Percentiles rank a stretch among this genome's conserved stretches.
Conservation (phyloP, 2,113 vertebrate species). For the Microcebus griseorufus region DNA sequence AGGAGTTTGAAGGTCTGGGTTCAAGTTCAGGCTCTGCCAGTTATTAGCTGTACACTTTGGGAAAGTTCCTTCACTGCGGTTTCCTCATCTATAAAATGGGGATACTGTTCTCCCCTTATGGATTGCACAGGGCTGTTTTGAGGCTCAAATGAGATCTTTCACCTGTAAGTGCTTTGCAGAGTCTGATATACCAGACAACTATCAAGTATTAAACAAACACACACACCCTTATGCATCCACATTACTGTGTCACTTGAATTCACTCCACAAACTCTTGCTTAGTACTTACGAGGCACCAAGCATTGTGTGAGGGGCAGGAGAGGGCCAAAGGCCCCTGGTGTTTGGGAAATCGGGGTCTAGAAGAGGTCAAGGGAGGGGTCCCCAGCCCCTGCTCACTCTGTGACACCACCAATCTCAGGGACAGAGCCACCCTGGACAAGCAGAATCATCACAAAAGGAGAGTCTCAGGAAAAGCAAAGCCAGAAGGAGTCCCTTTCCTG, state of each 20-base stretch:
- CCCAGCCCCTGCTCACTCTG: background rate
- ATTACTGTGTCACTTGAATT: background rate
- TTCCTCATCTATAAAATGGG: slow-evolving; percentile 34
- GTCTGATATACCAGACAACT: background rate
- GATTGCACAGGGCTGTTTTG: slow-evolving; percentile 28
- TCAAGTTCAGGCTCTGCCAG: slow-evolving; percentile 53
- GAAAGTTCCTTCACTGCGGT: slow-evolving; percentile 45
- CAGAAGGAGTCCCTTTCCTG: slow-evolving; percentile 44
- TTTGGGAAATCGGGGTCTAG: background rate
- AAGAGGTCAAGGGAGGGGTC: background rate
- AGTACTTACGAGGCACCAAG: background rate
- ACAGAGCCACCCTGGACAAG: background rate
- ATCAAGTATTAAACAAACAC: background rate
- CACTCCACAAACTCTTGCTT: slow-evolving; percentile 22
- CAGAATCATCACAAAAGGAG: slow-evolving; percentile 21
- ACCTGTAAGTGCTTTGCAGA: background rate
- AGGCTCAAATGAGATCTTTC: slow-evolving; percentile 7
- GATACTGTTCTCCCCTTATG: background rate
- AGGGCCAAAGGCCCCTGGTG: background rate
- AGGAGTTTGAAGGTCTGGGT: slow-evolving; percentile 51
- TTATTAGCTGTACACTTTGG: slow-evolving; percentile 12
- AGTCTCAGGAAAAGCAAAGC: slow-evolving; percentile 24
- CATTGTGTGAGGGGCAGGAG: background rate
- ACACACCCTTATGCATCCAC: background rate
- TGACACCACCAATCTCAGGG: background rate